These are phyloP conservation scores for Boulengeromyrus knoepffleri DNA, from an alignment of 2,113 vertebrate species.

Conservation along the genomic window DNA sequence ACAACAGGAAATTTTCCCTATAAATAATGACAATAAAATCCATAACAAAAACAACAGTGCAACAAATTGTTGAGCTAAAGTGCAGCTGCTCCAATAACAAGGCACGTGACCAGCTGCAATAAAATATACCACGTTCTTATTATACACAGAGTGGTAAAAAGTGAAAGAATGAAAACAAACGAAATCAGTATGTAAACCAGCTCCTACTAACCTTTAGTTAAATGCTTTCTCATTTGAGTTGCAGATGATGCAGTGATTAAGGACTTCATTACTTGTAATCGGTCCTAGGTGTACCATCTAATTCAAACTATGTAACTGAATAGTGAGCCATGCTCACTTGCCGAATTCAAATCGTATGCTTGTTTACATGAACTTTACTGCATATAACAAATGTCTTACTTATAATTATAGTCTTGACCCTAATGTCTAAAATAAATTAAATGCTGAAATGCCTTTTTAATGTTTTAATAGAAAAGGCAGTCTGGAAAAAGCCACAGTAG, in stretches of 20 bases:
- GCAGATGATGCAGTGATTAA: not conserved
- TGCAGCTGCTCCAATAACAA: not conserved
- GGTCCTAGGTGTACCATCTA: not conserved
- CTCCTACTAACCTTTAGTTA: not conserved
- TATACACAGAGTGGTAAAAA: not conserved
- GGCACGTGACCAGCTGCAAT: not conserved
- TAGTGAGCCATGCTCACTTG: not conserved
- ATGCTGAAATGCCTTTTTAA: not conserved
- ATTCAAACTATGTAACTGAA: not conserved
- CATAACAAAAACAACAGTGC: not conserved
- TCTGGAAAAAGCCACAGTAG: not conserved
- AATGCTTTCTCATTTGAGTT: not conserved
- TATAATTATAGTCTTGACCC: not conserved
- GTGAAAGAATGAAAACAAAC: not conserved
- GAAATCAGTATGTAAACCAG: not conserved
- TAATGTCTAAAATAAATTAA: not conserved
- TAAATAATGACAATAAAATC: not conserved
- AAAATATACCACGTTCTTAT: not conserved
- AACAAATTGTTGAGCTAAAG: not conserved
- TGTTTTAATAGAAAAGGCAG: not conserved
- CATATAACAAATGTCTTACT: not conserved
- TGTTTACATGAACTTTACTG: not conserved
- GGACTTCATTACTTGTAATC: not conserved
- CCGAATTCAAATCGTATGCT: not conserved
- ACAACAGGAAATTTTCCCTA: not conserved